These are phyloP conservation scores for Eulemur macaco DNA, from an alignment of 2,113 vertebrate genomes.

Conservation along the genomic window DNA sequence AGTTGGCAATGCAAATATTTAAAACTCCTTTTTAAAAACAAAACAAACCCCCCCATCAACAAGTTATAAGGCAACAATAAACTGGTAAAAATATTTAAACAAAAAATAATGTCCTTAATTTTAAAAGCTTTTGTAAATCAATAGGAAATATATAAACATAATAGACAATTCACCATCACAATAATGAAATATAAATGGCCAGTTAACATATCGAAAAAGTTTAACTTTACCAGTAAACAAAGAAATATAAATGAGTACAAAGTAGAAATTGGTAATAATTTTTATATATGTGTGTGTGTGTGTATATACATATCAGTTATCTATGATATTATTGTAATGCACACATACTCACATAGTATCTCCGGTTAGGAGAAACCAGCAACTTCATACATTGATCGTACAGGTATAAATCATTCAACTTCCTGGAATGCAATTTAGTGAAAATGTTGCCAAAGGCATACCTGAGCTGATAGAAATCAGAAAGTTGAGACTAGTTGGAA, in stretches of 20 bases:
- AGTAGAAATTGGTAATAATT: conserved; percentile 9
- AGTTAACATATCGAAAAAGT: conserved; percentile 10
- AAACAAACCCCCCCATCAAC: conserved; percentile 7
- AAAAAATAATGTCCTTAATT: conserved; percentile 10
- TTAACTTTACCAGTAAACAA: conserved; percentile 43
- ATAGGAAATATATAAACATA: neutral
- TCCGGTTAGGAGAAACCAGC: neutral
- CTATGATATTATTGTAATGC: neutral
- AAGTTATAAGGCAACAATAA: neutral
- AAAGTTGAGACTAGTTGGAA: neutral
- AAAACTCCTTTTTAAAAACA: neutral
- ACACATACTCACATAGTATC: neutral
- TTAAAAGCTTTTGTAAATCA: neutral
- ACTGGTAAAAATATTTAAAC: conserved; percentile 39
- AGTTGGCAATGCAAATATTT: conserved; percentile 18
- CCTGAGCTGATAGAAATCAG: neutral
- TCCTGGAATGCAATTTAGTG: neutral
- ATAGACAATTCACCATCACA: neutral
- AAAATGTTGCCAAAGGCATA: neutral
- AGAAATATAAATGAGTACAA: conserved; percentile 39
- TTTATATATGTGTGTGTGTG: neutral
- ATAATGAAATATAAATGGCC: neutral
- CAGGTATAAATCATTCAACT: neutral
- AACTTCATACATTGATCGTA: neutral
- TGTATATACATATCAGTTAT: neutral